Conservation (phyloP, 2,888 invertebrate species). For the Ephialtes manifestator region DNA sequence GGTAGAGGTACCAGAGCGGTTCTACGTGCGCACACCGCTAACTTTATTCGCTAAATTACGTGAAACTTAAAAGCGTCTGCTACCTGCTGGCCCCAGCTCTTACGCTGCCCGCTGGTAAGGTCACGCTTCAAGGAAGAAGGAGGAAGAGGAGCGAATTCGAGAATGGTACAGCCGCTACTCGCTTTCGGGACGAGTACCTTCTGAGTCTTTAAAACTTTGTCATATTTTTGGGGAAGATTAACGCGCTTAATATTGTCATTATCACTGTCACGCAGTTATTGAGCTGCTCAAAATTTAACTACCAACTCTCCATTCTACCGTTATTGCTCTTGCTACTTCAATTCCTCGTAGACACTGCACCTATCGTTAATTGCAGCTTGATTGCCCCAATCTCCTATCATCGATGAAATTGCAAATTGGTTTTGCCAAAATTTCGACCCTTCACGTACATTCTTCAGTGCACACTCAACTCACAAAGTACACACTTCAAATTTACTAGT, state of each 20-base stretch:
- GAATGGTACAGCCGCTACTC: neutral
- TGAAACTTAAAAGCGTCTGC: constrained; percentile 79
- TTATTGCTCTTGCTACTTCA: constrained; percentile 22
- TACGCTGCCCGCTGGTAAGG: constrained; percentile 34
- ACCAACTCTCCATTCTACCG: neutral
- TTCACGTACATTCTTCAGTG: constrained; percentile 2
- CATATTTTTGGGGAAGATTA: constrained; percentile 63
- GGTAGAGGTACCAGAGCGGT: constrained; percentile 49
- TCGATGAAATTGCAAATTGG: constrained; percentile 73
- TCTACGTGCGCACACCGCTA: constrained; percentile 67
- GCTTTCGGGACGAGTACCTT: neutral
- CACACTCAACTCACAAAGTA: constrained; percentile 45
- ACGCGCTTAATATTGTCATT: constrained; percentile 24
- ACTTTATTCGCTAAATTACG: constrained; percentile 82
- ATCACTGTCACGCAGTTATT: too few species aligned
- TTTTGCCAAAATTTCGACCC: constrained; percentile 61
- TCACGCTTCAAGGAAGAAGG: constrained; percentile 24
- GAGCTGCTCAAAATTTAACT: neutral
- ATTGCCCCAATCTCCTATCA: constrained; percentile 74
- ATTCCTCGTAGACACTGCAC: constrained; percentile 36
- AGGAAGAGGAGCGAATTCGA: constrained; percentile 12
- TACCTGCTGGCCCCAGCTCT: constrained; percentile 65
- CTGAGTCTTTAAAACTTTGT: constrained; percentile 52
- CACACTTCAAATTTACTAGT: constrained; percentile 14
- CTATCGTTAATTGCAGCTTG: constrained; percentile 70